Base-by-base conservation (phyloP, 2,888 invertebrate species). In the Chironomus tentans region DNA sequence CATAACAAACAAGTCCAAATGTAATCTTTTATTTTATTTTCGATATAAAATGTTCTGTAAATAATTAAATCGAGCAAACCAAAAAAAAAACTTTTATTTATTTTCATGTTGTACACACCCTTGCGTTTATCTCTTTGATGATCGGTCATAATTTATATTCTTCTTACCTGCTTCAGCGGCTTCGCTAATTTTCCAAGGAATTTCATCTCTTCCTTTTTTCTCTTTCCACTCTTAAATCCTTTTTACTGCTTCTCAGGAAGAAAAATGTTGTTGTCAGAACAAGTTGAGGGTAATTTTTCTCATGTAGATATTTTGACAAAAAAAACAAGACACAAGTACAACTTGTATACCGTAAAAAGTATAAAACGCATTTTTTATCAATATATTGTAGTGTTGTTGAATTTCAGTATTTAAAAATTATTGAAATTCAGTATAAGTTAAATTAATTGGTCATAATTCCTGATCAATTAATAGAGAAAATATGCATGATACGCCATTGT, bases 141-240 rank as follows among this genome's bases (percentile, higher is more conserved):
- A 74, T 74, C 74, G 74, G 74, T 74, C 74, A 74, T 74, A 74
- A 74, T 65, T 74, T 74, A 70, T 70, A 18, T 47, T 70, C 48
- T 68, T 68, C 46, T 28, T 74, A 74, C 74, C 74, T 74, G 74
- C 38, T 38, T 38, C 38, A 38, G 38, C 68, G 68, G 65, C 48
- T 68, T 72, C 74, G 74, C 74, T 74, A 74, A 74, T 74, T 74
- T 74, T 74, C 74, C 74, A 74, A 74, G 47, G 68, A 74, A 74
- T 68, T 74, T 74, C 46, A 38, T 38, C 38, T 38, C 38, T 38
- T 38, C 38, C 38, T 38, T 38, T 21, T 69, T 5, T 21, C 28
- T 28, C 28, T 70, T 15, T 56, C 56, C 1, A 56, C 13, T 15
- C n/a, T n/a, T n/a, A 24, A 65, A 71, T 50, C 71, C 50, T 71